A percentile compares a stretch with the other conserved stretches of the same genome.
Evolutionary conservation across 2,113 vertebrate genomes (phyloP).

Genomic region (Microtus richardsoni): DNA sequence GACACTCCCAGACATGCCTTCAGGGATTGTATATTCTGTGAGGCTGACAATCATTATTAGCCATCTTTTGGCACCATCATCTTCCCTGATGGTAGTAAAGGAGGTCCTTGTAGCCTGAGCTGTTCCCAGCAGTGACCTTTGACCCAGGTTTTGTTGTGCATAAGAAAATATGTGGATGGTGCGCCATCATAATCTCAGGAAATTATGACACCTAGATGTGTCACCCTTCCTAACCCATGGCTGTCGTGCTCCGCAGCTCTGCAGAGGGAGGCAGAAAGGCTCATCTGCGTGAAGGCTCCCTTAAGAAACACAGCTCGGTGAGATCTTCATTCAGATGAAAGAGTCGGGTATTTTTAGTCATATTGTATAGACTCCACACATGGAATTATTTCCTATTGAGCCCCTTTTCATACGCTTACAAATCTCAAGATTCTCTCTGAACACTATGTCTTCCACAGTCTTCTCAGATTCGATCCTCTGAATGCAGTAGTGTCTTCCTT

Average conservation of each 20-base stretch:
- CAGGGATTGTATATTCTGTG: background rate
- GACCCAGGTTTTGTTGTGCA: conserved; percentile 77
- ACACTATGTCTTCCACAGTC: background rate
- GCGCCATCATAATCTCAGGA: conserved; percentile 63
- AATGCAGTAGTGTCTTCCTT: background rate
- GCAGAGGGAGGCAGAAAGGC: conserved; percentile 41
- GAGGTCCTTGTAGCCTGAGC: conserved; percentile 79
- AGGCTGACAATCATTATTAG: background rate
- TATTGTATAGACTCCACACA: background rate
- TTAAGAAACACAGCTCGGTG: conserved; percentile 36
- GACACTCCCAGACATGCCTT: too few species aligned
- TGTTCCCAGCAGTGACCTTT: conserved; percentile 83
- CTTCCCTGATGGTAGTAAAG: conserved; percentile 82
- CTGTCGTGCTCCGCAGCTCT: conserved; percentile 31
- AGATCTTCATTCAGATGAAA: background rate
- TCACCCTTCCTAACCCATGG: conserved; percentile 63
- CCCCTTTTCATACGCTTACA: background rate
- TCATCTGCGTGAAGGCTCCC: background rate
- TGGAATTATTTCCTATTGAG: background rate
- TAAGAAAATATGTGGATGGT: conserved; percentile 76
- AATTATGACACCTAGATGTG: conserved; percentile 75
- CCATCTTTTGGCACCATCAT: conserved; percentile 66
- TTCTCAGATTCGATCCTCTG: background rate
- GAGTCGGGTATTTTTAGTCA: background rate
- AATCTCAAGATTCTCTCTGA: background rate